A percentile compares a stretch with the other conserved stretches of the same genome.
Conservation (phyloP, 2,797 vertebrate species). For the Myotis planiceps region DNA sequence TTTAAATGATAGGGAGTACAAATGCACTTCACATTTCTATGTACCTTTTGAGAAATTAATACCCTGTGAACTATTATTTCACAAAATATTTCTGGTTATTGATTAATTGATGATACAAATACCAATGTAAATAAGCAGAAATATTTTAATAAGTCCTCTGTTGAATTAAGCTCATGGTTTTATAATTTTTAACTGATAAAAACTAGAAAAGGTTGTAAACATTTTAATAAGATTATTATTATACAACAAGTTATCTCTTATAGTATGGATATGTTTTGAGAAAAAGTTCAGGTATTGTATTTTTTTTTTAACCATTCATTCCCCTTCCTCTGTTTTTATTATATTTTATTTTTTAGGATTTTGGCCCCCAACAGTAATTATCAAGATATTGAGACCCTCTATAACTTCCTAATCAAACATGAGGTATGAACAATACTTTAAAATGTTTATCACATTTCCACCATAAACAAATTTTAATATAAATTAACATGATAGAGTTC, state of each 20-base stretch:
- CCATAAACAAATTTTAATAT: neutral
- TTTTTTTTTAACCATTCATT: conserved; percentile 43
- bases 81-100: conserved; percentile 1
- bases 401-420: conserved; percentile 86
- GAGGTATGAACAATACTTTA: conserved; percentile 85
- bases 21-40: neutral
- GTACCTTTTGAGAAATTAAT: conserved; percentile 21
- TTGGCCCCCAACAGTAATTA: conserved; percentile 86
- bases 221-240: conserved; percentile 48
- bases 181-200: conserved; percentile 31
- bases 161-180: conserved; percentile 60
- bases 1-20: neutral
- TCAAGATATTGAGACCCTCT: conserved; percentile 89
- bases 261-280: neutral
- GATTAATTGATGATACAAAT: conserved; percentile 44
- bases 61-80: neutral
- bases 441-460: conserved; percentile 31
- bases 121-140: conserved; percentile 71
- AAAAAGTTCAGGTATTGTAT: conserved; percentile 7
- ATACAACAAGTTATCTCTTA: neutral
- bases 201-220: neutral
- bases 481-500: conserved; percentile 23
- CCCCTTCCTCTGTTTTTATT: conserved; percentile 22
- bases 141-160: conserved; percentile 45
- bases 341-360: conserved; percentile 84